phyloP scores from a whole-genome alignment of 2,113 vertebrate species.

The Dipodomys ordii region DNA sequence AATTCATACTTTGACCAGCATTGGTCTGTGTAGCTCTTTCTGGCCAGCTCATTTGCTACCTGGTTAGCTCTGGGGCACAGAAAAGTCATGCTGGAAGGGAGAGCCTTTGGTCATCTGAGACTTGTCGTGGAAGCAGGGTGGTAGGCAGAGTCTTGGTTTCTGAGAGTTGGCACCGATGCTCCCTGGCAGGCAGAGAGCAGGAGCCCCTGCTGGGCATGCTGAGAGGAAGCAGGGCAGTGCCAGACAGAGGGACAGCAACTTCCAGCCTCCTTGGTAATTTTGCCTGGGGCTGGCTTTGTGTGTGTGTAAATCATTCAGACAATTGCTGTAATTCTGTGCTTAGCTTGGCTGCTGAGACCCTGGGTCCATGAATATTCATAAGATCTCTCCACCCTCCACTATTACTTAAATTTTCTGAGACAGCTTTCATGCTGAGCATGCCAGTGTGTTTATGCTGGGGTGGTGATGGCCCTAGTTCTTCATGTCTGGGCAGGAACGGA shows the following conservation, averaged over 20 bases:
- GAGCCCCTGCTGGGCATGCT: neutral
- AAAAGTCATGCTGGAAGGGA: neutral
- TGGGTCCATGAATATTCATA: constrained; percentile 77
- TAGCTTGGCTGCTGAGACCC: constrained; percentile 69
- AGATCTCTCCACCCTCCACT: constrained; percentile 61
- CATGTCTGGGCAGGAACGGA: neutral
- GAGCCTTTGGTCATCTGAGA: neutral
- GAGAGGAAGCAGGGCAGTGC: constrained; percentile 36
- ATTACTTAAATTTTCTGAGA: constrained; percentile 75
- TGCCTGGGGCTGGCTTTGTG: constrained; percentile 71
- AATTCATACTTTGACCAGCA: neutral
- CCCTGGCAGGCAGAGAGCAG: neutral
- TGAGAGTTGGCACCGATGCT: neutral
- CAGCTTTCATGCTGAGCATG: constrained; percentile 66
- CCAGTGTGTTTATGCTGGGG: constrained; percentile 63
- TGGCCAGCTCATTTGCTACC: neutral
- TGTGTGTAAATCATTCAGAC: constrained; percentile 75
- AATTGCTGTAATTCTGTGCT: constrained; percentile 80
- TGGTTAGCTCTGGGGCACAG: neutral
- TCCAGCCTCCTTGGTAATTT: constrained; percentile 55
- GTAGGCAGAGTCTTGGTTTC: too few relatives aligned
- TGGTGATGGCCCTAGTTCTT: neutral
- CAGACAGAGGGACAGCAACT: constrained; percentile 56
- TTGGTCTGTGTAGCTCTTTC: neutral
- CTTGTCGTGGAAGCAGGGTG: neutral